Base-by-base conservation (phyloP, 2,888 invertebrate genomes). In the Cerastis leucographa region DNA sequence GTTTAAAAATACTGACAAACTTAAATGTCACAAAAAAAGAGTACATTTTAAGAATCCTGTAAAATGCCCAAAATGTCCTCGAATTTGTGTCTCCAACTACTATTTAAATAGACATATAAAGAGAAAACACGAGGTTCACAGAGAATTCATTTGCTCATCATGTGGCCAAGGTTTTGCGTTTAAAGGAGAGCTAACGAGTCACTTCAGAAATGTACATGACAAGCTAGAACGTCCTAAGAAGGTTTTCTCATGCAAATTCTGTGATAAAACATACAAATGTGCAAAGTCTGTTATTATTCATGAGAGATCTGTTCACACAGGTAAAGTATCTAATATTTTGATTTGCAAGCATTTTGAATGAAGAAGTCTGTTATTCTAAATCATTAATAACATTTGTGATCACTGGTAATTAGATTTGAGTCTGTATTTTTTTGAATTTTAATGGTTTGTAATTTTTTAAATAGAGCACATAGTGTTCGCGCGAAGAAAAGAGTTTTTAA, bases 241-340 rank as follows among this genome's bases (percentile, higher is more conserved):
- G 76, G 83, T 86, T 25, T 94, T 86, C 85, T 49, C 88, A 22
- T 97, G 97, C 90, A 93, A 94, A 88, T 90, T 93, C 71, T 97
- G 97, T 89, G 91, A 94, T 61, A 96, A 96, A 86, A 91, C 89
- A 9, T 97, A 96, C 82, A 93, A 93, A 80, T 95, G 94, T 87
- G 86, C 91, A 4, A 96, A 96, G 78, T 95, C 96, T 69, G 92
- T 95, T n/a, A 76, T 92, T 67, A 92, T 97, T 29, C 97, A 97
- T 89, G 95, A 96, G 71, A 91, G 97, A 91, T 96, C 97, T 64
- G 94, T 91, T n/a, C 97, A 97, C 81, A 96, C 97, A 91, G 97
- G 97, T 97, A 91, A 85, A 65, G 73, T 51, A 56, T 68, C 40
- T 12, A 62, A 54, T 4, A 51, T n/a, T 25, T 49, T 14, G 74